phyloP scores from a whole-genome alignment of 2,888 invertebrate genomes.

The Altica lythri region DNA sequence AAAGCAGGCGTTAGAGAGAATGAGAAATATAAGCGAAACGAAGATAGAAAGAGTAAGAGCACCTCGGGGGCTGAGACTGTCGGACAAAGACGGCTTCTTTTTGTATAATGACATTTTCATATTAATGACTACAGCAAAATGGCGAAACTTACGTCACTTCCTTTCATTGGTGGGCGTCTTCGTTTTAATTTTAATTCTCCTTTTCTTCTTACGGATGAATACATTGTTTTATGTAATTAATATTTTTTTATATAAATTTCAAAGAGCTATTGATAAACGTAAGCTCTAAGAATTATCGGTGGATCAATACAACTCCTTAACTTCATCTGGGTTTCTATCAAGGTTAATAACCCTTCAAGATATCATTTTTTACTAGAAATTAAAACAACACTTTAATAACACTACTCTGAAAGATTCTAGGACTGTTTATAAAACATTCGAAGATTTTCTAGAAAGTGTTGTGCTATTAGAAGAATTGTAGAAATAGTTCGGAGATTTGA shows the following conservation, averaged over 20 bases:
- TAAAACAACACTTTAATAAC: too few species aligned
- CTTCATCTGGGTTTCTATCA: too few species aligned
- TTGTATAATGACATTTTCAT: constrained; percentile 51
- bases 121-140: constrained; percentile 48
- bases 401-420: too few species aligned
- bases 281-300: too few species aligned
- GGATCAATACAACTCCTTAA: too few species aligned
- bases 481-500: too few species aligned
- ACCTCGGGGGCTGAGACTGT: constrained; percentile 33
- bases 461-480: too few species aligned
- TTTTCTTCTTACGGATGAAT: constrained; percentile 18
- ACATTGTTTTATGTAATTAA: constrained; percentile 18
- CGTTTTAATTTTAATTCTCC: constrained; percentile 25
- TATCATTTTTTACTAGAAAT: too few species aligned
- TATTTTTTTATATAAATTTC: too few species aligned
- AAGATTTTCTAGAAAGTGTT: too few species aligned
- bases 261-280: background rate
- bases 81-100: constrained; percentile 45
- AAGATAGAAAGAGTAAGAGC: constrained; percentile 39
- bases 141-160: constrained; percentile 46
- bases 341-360: too few species aligned
- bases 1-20: constrained; percentile 27
- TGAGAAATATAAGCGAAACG: constrained; percentile 25
- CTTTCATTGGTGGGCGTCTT: constrained; percentile 36
- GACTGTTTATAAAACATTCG: too few species aligned